Conservation (phyloP, 2,797 vertebrate genomes). For the Emys orbicularis region DNA sequence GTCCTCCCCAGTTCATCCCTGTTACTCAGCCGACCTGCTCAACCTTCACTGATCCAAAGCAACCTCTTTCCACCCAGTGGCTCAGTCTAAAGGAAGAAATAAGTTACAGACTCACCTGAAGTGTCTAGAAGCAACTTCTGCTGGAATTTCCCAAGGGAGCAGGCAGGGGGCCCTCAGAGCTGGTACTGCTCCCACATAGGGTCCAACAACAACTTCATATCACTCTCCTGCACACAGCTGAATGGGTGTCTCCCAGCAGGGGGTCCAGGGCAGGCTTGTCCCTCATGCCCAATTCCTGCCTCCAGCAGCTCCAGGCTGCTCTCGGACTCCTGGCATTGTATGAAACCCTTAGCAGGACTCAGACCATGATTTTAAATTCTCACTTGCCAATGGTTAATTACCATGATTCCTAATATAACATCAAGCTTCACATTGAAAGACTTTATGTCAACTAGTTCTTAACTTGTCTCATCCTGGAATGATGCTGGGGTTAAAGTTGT, state of each 20-base stretch:
- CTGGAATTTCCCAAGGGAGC: neutral
- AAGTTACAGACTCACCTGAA: neutral
- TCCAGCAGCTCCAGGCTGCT: neutral
- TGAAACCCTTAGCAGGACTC: neutral
- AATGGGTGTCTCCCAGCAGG: neutral
- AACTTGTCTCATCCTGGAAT: neutral
- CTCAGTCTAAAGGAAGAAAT: neutral
- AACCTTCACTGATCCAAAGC: neutral
- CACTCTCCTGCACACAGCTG: neutral
- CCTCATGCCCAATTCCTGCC: too few species aligned
- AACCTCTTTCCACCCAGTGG: neutral
- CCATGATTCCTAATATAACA: neutral
- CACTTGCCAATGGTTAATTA: neutral
- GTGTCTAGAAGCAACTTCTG: neutral
- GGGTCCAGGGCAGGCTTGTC: too few species aligned
- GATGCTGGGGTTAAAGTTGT: accelerated
- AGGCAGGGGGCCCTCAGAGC: neutral
- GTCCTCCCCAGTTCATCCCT: neutral
- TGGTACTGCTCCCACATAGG: neutral
- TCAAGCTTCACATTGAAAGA: neutral
- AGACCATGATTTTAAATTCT: neutral
- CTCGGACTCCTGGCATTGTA: too few species aligned
- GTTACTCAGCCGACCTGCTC: neutral
- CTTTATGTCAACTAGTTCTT: neutral
- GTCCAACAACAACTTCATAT: neutral